Evolutionary conservation across 1,140 invertebrate species (phyloP).

Genomic region (Branchinecta lindahli): DNA sequence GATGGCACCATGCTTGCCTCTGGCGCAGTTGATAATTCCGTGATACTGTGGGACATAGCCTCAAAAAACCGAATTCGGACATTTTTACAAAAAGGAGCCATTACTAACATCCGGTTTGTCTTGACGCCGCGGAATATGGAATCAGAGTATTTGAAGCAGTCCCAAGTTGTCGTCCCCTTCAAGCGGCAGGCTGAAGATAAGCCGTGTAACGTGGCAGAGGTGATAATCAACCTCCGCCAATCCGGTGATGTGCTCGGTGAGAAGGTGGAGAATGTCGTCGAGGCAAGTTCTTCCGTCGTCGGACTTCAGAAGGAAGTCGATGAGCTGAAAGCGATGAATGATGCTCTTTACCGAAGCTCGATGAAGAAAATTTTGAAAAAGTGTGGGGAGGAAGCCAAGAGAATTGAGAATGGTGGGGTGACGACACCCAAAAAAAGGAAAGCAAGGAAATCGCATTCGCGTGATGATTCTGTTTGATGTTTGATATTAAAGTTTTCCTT

Average conservation of each 20-base stretch:
- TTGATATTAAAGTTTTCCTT: too few relatives aligned
- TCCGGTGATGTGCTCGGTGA: neutral
- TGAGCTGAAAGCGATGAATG: neutral
- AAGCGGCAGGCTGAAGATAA: neutral
- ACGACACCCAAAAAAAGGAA: neutral
- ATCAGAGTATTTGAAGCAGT: neutral
- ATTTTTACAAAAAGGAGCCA: slow-evolving; percentile 1
- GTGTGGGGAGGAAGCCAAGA: neutral
- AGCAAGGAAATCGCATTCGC: neutral
- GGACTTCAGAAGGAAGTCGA: neutral
- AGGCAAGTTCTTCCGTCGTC: neutral
- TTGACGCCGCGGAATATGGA: neutral
- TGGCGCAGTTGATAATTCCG: neutral
- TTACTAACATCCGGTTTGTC: neutral
- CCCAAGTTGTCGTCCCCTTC: neutral
- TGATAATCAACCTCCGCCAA: neutral
- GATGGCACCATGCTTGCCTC: neutral
- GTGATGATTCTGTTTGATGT: too few relatives aligned
- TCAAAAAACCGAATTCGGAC: neutral
- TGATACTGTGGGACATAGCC: slow-evolving; percentile 1
- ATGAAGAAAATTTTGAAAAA: neutral
- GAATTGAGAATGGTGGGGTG: neutral
- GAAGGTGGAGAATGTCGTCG: neutral
- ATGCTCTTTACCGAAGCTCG: neutral
- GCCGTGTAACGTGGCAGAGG: neutral